Percentiles rank a stretch among this genome's conserved stretches.
Conservation (phyloP, 2,888 invertebrate species). For the Lymantria monacha region DNA sequence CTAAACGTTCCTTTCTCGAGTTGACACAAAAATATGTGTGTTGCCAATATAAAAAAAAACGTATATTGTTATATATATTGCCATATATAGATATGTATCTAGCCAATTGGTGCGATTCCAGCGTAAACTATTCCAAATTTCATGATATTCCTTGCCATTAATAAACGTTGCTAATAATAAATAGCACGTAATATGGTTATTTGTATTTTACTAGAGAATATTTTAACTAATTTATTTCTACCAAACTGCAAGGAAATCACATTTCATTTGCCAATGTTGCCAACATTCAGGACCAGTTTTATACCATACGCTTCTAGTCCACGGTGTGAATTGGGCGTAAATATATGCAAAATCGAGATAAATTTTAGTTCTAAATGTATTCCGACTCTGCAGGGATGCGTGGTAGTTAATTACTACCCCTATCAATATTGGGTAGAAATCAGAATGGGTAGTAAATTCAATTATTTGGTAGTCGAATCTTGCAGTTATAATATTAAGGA, state of each 20-base stretch:
- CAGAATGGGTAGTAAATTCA: not conserved
- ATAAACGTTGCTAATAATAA: not conserved
- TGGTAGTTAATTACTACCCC: slow-evolving; percentile 19
- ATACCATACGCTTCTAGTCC: slow-evolving; percentile 21
- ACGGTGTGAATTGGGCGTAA: slow-evolving; percentile 42
- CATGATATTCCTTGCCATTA: not conserved
- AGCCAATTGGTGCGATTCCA: slow-evolving; percentile 21
- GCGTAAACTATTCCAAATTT: slow-evolving; percentile 28
- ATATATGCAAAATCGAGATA: slow-evolving; percentile 25
- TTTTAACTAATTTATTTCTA: slow-evolving; percentile 11
- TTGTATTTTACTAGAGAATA: slow-evolving; percentile 23
- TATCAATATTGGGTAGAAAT: not conserved
- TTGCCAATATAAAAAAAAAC: slow-evolving; percentile 9
- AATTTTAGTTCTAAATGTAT: slow-evolving; percentile 13
- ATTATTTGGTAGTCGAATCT: not conserved
- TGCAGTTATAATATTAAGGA: too few relatives aligned
- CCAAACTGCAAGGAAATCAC: slow-evolving; percentile 5
- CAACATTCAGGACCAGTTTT: slow-evolving; percentile 25
- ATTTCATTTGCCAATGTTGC: slow-evolving; percentile 17
- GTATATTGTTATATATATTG: slow-evolving; percentile 15
- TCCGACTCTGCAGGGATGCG: slow-evolving; percentile 29
- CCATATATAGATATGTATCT: too few relatives aligned
- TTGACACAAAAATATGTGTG: not conserved
- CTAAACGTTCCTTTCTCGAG: slow-evolving; percentile 13
- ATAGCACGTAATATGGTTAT: not conserved